Base-by-base conservation (phyloP, 2,113 vertebrate species). In the Aptenodytes forsteri region DNA sequence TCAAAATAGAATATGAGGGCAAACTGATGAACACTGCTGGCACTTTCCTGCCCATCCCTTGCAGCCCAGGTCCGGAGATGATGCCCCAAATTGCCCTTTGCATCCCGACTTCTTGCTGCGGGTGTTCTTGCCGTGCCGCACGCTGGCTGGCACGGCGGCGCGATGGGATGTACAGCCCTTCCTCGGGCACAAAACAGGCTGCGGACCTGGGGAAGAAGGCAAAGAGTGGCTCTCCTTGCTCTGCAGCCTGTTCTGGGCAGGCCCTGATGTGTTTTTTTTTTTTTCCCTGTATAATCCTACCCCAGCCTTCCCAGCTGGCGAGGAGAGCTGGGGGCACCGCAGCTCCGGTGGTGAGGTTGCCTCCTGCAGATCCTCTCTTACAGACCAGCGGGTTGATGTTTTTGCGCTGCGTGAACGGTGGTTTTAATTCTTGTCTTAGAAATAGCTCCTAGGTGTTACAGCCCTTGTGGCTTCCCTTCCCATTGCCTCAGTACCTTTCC, bases 1-100 rank as follows among this genome's bases (percentile, higher is more conserved):
- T 21, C 34, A 54, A 38, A 64, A 21, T 8, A 5, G 0, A n/a
- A 27, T 3, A 0, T 3, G 46, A 44, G 15, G 36, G 21, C 36
- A 26, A 62, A 15, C 11, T 26, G 17, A 5, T 56, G 80, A 61
- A 23, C 0, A 0, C 59, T 75, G 30, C 62, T 77, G 72, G 32
- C 21, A 7, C 56, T 70, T 30, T 14, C 26, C 49, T 59, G 18
- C 22, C 55, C 3, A 11, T 36, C 61, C 16, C 30, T 34, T 22
- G 47, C 54, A 58, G 21, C 26, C 25, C 40, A 4, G 61, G 22
- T 18, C 13, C 3, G 2, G 80, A 75, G 80, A 11, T 0, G 34
- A 10, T 26, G n/a, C 50, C 46, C 79, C 36, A 23, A 6, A 16
- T 29, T n/a, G 27, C 65, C n/a, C n/a, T 58, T 88, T 44, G 49